Conservation (phyloP, 2,113 vertebrate species). For the Erythrocercus mccallii region DNA sequence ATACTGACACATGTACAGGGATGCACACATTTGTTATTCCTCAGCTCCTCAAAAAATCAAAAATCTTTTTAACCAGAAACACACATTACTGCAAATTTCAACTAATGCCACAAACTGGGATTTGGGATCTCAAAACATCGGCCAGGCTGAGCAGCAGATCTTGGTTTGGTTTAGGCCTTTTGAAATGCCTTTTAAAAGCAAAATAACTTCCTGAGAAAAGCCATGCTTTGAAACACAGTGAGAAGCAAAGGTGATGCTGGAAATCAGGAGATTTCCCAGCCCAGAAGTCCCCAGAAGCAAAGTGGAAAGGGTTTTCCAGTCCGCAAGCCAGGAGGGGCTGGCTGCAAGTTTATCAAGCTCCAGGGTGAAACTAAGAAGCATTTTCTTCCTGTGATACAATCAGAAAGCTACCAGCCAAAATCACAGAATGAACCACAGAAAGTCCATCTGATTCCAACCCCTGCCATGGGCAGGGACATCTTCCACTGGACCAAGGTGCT, state of each 20-base stretch:
- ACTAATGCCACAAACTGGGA: neutral
- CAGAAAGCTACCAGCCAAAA: neutral
- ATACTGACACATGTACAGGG: neutral
- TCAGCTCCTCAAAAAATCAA: rapidly evolving
- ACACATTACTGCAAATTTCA: neutral
- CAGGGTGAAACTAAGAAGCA: neutral
- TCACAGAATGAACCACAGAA: neutral
- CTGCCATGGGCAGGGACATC: neutral
- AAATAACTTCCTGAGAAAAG: neutral
- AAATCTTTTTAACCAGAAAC: neutral
- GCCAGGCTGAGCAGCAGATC: neutral
- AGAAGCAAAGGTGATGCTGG: neutral
- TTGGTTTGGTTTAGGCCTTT: neutral
- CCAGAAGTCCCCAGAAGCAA: neutral
- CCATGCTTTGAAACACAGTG: neutral
- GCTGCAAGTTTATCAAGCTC: neutral
- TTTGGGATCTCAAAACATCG: rapidly evolving
- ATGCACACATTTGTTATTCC: neutral
- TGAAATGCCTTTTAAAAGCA: neutral
- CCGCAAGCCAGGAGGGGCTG: rapidly evolving
- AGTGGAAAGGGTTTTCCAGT: neutral
- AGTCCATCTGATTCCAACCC: neutral
- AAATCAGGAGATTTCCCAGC: neutral
- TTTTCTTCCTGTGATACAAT: neutral
- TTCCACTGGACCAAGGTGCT: neutral